Evolutionary conservation across 1,140 invertebrate species (phyloP).

Genomic region (Drosophila ercepeae): DNA sequence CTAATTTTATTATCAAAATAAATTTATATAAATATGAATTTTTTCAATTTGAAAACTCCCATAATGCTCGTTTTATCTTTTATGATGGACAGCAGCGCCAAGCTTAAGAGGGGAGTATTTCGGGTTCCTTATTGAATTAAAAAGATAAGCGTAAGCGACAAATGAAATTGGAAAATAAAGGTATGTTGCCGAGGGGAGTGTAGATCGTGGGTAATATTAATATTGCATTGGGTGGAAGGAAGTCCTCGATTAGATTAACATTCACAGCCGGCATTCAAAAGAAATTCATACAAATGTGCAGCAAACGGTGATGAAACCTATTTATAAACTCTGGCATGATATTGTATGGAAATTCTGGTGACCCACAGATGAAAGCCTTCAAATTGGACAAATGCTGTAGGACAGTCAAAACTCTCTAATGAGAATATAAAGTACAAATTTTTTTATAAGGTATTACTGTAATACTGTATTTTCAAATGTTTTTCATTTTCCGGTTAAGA

Average conservation of each 20-base stretch:
- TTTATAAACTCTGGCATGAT: constrained; percentile 8
- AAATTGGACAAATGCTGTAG: not conserved
- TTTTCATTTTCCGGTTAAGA: no score
- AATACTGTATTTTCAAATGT: no score
- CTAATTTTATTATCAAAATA: no score
- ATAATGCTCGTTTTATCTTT: constrained; percentile 18
- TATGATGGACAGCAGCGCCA: not conserved
- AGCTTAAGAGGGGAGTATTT: constrained; percentile 1
- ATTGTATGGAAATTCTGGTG: constrained; percentile 1
- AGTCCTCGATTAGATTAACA: constrained; percentile 65
- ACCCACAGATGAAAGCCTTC: constrained; percentile 18
- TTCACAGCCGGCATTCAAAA: constrained; percentile 39
- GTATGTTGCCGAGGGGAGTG: constrained; percentile 7
- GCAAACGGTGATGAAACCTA: constrained; percentile 23
- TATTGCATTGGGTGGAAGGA: constrained; percentile 57
- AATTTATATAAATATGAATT: no score
- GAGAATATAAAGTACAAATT: not conserved
- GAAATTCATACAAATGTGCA: constrained; percentile 22
- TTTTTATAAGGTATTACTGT: no score
- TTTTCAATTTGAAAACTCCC: no score
- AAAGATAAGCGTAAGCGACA: constrained; percentile 50
- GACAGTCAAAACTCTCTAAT: not conserved
- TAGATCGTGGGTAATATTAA: constrained; percentile 39
- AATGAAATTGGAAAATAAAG: constrained; percentile 31
- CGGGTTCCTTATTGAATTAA: constrained; percentile 62